Conservation (phyloP, 1,140 invertebrate species). For the Drosophila quadrilineata region DNA sequence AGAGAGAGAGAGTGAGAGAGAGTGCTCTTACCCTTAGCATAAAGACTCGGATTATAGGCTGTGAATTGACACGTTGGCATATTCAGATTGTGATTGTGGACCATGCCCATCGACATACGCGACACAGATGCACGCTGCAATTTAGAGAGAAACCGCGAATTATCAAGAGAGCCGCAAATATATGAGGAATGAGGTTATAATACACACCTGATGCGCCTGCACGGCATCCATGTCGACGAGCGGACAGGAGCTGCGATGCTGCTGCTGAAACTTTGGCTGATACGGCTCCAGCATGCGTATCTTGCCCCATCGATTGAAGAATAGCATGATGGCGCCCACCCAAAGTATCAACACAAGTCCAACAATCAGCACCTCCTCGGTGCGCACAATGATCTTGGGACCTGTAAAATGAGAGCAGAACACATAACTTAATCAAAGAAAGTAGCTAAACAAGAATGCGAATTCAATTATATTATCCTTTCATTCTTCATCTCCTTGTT, state of each 20-base stretch:
- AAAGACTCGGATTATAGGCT: conserved; percentile 75
- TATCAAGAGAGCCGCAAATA: background rate
- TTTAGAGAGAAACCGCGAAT: background rate
- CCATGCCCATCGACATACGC: conserved; percentile 80
- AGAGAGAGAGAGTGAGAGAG: background rate
- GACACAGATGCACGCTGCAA: conserved; percentile 73
- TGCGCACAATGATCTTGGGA: conserved; percentile 85
- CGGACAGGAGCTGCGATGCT: conserved; percentile 87
- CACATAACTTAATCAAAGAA: too few species aligned
- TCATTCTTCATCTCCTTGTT: background rate
- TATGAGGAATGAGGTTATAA: too few species aligned
- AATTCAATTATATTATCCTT: background rate
- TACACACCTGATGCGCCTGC: conserved; percentile 66
- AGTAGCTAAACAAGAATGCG: too few species aligned
- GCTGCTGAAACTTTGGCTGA: conserved; percentile 93
- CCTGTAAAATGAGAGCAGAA: conserved; percentile 69
- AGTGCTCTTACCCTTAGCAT: conserved; percentile 69
- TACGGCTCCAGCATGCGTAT: conserved; percentile 95
- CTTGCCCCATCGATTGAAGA: conserved; percentile 96
- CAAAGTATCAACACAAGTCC: conserved; percentile 92
- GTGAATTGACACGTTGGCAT: conserved; percentile 80
- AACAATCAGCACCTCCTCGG: conserved; percentile 93
- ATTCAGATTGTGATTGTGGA: conserved; percentile 73
- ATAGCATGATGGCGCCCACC: conserved; percentile 92
- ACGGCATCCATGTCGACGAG: conserved; percentile 83